Evolutionary conservation across 2,113 vertebrate genomes (phyloP).

Genomic region (Tenrec ecaudatus): DNA sequence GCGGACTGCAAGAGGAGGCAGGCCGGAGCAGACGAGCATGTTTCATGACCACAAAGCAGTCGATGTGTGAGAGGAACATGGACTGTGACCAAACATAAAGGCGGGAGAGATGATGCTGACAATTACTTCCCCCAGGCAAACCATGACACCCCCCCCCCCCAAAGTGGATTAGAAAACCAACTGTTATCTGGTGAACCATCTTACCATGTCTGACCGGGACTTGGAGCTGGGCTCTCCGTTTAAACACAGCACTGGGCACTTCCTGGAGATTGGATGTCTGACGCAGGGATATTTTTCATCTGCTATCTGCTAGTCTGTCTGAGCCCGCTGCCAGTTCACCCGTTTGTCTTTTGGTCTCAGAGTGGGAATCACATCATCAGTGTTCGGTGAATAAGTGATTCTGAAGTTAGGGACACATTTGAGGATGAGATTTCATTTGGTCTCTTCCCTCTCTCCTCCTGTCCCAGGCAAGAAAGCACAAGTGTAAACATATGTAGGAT

Average conservation of each 20-base stretch:
- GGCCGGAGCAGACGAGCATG: slow-evolving; percentile 9
- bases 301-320: slow-evolving; percentile 6
- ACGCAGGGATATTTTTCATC: not conserved
- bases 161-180: slow-evolving; percentile 64
- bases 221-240: slow-evolving; percentile 39
- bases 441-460: not conserved
- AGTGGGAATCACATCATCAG: not conserved
- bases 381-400: slow-evolving; percentile 10
- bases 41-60: slow-evolving; percentile 49
- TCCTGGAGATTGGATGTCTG: slow-evolving; percentile 68
- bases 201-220: slow-evolving; percentile 63
- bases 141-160: not conserved
- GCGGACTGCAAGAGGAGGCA: slow-evolving; percentile 4
- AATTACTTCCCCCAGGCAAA: not conserved
- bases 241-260: slow-evolving; percentile 31
- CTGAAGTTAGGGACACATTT: slow-evolving; percentile 29
- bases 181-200: slow-evolving; percentile 60
- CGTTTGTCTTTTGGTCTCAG: too few species aligned
- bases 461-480: not conserved
- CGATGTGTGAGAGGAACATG: slow-evolving; percentile 47
- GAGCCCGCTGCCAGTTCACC: not conserved
- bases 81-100: not conserved
- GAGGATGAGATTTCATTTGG: not conserved
- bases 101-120: not conserved
- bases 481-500: not conserved